phyloP scores from a whole-genome alignment of 2,888 invertebrate genomes.

The Automeris io region DNA sequence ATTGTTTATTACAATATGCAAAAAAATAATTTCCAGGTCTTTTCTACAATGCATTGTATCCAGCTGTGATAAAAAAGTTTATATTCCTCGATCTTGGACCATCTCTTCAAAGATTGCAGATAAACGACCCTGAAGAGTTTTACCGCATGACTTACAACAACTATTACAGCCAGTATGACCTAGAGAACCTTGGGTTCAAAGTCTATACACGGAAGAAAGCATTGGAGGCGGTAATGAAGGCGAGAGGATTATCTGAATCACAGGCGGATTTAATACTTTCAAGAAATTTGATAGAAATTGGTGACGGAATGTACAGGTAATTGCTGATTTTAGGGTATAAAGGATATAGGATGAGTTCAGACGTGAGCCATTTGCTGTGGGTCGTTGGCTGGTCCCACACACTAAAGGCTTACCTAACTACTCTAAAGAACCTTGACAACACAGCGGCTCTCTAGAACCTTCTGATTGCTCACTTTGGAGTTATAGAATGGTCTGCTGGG shows the following conservation, averaged over 20 bases:
- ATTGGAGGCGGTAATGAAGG: conserved; percentile 55
- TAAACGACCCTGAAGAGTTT: conserved; percentile 28
- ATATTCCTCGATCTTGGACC: conserved; percentile 47
- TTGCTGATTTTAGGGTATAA: conserved; percentile 13
- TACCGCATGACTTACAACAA: conserved; percentile 40
- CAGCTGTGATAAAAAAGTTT: conserved; percentile 57
- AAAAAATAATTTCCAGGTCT: conserved; percentile 45
- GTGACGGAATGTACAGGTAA: conserved; percentile 56
- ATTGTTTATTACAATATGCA: too few species aligned
- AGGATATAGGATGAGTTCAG: too few species aligned
- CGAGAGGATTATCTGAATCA: conserved; percentile 49
- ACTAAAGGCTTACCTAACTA: too few species aligned
- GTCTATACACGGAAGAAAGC: conserved; percentile 31
- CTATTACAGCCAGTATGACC: conserved; percentile 44
- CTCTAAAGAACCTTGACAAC: too few species aligned
- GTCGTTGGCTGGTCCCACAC: too few species aligned
- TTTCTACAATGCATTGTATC: conserved; percentile 61
- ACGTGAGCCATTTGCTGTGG: too few species aligned
- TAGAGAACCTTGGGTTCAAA: conserved; percentile 27
- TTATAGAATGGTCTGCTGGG: too few species aligned
- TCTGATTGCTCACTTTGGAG: too few species aligned
- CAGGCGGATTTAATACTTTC: conserved; percentile 67
- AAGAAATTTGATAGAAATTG: conserved; percentile 56
- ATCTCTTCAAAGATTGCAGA: conserved; percentile 33
- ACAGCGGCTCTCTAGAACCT: too few species aligned